Base-by-base conservation (phyloP, 2,797 vertebrate genomes). In the Babyrousa celebensis region DNA sequence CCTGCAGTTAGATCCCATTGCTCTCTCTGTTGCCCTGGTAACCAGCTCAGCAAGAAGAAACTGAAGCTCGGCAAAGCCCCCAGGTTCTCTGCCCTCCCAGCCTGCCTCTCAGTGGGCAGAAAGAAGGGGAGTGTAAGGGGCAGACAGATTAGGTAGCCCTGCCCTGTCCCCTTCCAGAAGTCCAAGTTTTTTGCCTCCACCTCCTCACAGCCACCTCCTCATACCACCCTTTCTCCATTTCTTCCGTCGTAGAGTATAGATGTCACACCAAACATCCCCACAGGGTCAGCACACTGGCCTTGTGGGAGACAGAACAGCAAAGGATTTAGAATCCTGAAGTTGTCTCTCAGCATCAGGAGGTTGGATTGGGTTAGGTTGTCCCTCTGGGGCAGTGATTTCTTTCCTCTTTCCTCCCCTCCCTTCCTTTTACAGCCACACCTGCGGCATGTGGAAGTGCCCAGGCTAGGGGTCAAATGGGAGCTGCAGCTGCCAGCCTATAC, bases 21-120 rank as follows among this genome's bases (percentile, higher is more conserved):
- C 97, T 95, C 91, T 96, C 95, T 88, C 92, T 67, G 94, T 98
- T 97, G 94, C 98, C 97, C 94, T 97, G 91, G 97, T 96, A 98
- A 97, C 97, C 54, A 72, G 89, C 96, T 95, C 89, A 80, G 82
- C 60, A 60, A 97, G 93, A 95, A 97, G 94, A 97, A 96, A 93
- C 95, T 80, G 80, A 80, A 94, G 85, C 89, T 97, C 94, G 96
- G 94, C 75, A 95, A 96, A 96, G 91, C 86, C 68, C 93, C 89
- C 71, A 94, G 95, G 91, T 97, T 97, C 58, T 84, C 71, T 86
- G 82, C 88, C 85, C 88, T 91, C 77, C 71, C 74, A 68, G 65
- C 52, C 89, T 88, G 70, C 91, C 54, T 94, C 87, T 94, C 5
- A 1, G 67, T 94, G 85, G 94, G 79, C 70, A 92, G 56, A 94